Evolutionary conservation across 1,140 invertebrate genomes (phyloP).

Genomic region (Macrosteles quadrilineatus): DNA sequence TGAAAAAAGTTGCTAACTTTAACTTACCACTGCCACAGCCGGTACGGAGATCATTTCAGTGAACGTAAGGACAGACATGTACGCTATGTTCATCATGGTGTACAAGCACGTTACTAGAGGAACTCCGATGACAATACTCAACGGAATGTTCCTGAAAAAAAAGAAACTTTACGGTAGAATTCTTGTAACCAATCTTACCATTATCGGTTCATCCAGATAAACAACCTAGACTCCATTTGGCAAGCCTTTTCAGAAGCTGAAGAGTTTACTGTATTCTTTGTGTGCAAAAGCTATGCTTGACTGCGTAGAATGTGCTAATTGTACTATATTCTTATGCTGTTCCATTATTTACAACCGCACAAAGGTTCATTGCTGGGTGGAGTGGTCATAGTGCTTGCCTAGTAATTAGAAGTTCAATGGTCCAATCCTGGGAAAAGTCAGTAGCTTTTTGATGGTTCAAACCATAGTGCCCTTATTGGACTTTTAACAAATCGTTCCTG

Average conservation of each 20-base stretch:
- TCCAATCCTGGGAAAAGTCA: no score
- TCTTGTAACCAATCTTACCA: background rate
- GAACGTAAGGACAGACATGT: slow-evolving; percentile 83
- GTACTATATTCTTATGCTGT: background rate
- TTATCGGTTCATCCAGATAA: no score
- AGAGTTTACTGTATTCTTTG: background rate
- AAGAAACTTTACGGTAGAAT: slow-evolving; percentile 10
- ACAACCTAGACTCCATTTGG: no score
- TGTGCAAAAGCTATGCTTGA: background rate
- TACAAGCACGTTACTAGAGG: slow-evolving; percentile 86
- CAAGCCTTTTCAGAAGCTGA: background rate
- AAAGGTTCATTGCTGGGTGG: no score
- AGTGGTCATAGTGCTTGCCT: no score
- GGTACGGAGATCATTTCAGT: slow-evolving; percentile 75
- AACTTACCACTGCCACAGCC: slow-evolving; percentile 84
- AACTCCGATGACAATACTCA: slow-evolving; percentile 88
- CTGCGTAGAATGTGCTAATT: background rate
- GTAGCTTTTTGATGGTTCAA: no score
- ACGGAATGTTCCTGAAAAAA: slow-evolving; percentile 66
- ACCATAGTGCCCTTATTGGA: no score
- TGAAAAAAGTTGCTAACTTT: no score
- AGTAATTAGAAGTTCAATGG: no score
- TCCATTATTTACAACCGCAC: no score
- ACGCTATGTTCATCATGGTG: slow-evolving; percentile 88
- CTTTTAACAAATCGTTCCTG: no score